Base-by-base conservation (phyloP, 92 coral and sea anemone species). In the Chrysogorgia sp. region DNA sequence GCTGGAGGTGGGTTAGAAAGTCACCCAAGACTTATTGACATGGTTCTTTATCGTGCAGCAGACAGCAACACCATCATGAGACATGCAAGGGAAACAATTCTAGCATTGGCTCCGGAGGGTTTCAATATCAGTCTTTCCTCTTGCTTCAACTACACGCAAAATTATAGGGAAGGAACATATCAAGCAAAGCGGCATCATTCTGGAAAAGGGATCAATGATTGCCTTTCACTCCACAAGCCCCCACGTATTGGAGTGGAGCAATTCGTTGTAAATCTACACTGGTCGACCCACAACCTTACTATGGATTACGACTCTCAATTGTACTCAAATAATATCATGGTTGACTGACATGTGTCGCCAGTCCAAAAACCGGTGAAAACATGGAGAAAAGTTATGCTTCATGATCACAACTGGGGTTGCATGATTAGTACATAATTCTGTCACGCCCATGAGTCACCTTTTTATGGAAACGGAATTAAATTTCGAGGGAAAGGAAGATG, bases 361-460 rank as follows among this genome's bases (percentile, higher is more conserved):
- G n/a, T n/a, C n/a, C n/a, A n/a, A n/a, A n/a, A n/a, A n/a, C n/a
- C n/a, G n/a, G n/a, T n/a, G n/a, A n/a, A n/a, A n/a, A n/a, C n/a
- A n/a, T n/a, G n/a, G n/a, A n/a, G n/a, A n/a, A n/a, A n/a, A n/a
- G n/a, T n/a, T n/a, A n/a, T n/a, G n/a, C n/a, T n/a, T n/a, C n/a
- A n/a, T n/a, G n/a, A n/a, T n/a, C n/a, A n/a, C n/a, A n/a, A n/a
- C n/a, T n/a, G n/a, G n/a, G n/a, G n/a, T n/a, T n/a, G n/a, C n/a
- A n/a, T n/a, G n/a, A n/a, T n/a, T n/a, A n/a, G n/a, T n/a, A n/a
- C 71, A 65, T 22, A 91, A 85, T 40, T 80, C 86, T 3, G 76
- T 91, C 40, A 85, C 89, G 0, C 92, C 88, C 0, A 85, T 88
- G 92, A 90, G 74, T 19, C 90, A 90, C 40, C 88, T 88, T 2